phyloP scores from a whole-genome alignment of 2,113 vertebrate species.

The Colaptes auratus region DNA sequence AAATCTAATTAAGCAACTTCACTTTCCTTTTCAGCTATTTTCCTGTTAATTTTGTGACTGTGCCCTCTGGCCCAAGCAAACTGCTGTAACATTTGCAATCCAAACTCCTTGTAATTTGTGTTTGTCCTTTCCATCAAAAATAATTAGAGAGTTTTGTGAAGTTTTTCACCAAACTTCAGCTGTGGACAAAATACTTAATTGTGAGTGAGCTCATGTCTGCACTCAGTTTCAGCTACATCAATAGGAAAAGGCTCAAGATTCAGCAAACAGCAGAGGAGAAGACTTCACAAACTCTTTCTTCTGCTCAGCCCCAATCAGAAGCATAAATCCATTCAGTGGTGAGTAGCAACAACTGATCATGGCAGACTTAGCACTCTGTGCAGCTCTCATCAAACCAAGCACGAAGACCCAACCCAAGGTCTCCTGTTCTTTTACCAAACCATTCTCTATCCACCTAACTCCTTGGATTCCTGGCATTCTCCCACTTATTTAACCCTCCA shows the following conservation, averaged over 20 bases:
- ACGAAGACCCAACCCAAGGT: background rate
- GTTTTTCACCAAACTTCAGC: background rate
- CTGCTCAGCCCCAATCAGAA: background rate
- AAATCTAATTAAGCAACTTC: constrained; percentile 42
- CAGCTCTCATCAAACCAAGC: background rate
- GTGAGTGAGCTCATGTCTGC: background rate
- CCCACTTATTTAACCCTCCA: background rate
- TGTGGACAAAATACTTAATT: background rate
- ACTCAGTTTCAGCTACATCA: background rate
- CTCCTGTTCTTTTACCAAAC: background rate
- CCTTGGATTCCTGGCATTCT: background rate
- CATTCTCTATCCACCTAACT: background rate
- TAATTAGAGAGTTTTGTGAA: constrained; percentile 38
- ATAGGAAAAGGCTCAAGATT: background rate
- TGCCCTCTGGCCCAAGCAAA: constrained; percentile 46
- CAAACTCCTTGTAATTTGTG: background rate
- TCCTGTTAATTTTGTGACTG: constrained; percentile 26
- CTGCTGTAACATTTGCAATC: constrained; percentile 42
- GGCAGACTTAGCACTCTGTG: background rate
- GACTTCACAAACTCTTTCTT: background rate
- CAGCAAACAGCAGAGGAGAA: background rate
- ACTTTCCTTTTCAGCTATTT: constrained; percentile 40
- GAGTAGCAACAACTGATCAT: background rate
- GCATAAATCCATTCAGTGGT: background rate
- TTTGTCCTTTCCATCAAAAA: constrained; percentile 31